Base-by-base conservation (phyloP, 1,140 invertebrate genomes). In the Drosophila kohkoa region DNA sequence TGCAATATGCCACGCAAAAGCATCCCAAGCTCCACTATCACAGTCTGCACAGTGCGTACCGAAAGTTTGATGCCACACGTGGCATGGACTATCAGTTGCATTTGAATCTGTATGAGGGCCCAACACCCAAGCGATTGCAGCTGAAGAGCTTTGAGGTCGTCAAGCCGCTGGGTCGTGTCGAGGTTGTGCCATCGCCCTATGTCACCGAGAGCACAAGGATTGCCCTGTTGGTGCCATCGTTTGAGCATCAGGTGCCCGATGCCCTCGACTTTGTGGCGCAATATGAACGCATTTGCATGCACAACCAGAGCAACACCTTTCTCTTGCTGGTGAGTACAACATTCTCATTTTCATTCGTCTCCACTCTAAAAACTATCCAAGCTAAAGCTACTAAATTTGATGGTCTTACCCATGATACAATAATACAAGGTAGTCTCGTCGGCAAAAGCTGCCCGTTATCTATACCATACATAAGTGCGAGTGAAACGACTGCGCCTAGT, bases 51-150 rank as follows among this genome's bases (percentile, higher is more conserved):
- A 97, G 97, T 92, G 97, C 97, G 1, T 98, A 98, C 79, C 94
- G 95, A 77, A 94, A 95, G 79, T 98, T 98, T 93, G 97, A 99
- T 93, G 96, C 97, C 6, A 96, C 96, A 0, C 93, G 97, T 79
- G 98, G 98, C 48, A 96, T 98, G 94, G 96, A 97, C 91, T 99
- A 98, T 92, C 95, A 96, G 54, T 87, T 99, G 16, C 97, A 98
- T 93, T 86, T 98, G 10, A 93, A 93, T 94, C 95, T 81, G 63
- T 92, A 46, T 41, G 85, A 91, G 45, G 54, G 66, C 25, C 13
- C 63, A 1, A 75, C 11, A 92, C 35, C 38, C 49, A 43, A 75
- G 6, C 81, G 69, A 5, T 32, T 76, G 5, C 15, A 68, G 28
- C 51, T 73, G 43, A 89, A 83, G 51, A 92, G 91, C 55, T 92